A percentile compares a stretch with the other conserved stretches of the same genome.
Evolutionary conservation across 2,888 invertebrate species (phyloP).

Genomic region (Pollenia labialis): DNA sequence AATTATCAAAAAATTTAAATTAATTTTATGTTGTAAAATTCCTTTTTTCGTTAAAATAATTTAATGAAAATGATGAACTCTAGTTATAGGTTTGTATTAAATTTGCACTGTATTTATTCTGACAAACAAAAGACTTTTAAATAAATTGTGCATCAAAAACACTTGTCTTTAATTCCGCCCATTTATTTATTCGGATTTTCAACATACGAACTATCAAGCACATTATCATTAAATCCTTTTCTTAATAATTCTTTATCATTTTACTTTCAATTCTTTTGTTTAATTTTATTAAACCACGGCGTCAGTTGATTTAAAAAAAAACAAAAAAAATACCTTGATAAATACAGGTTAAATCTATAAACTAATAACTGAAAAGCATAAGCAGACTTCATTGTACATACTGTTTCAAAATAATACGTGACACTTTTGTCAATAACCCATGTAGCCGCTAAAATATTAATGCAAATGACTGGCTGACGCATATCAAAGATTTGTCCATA

Average conservation of each 20-base stretch:
- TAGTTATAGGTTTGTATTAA: too few species aligned
- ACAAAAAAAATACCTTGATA: neutral
- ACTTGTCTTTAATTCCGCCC: too few species aligned
- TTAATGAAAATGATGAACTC: too few species aligned
- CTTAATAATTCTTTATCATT: neutral
- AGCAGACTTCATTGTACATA: neutral
- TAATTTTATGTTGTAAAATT: too few species aligned
- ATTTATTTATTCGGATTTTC: too few species aligned
- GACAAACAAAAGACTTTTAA: too few species aligned
- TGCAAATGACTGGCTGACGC: slow-evolving; percentile 31
- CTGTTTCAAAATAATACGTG: slow-evolving; percentile 41
- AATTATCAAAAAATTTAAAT: too few species aligned
- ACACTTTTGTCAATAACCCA: slow-evolving; percentile 25
- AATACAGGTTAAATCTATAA: neutral
- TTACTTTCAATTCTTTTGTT: slow-evolving; percentile 15
- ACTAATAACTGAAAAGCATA: neutral
- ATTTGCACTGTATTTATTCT: too few species aligned
- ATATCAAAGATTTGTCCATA: slow-evolving; percentile 33
- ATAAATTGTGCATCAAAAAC: too few species aligned
- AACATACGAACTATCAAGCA: too few species aligned
- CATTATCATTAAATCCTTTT: neutral
- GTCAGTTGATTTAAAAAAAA: slow-evolving; percentile 5
- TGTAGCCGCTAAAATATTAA: slow-evolving; percentile 15
- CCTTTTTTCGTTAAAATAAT: too few species aligned
- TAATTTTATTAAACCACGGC: slow-evolving; percentile 2